Percentiles rank a stretch among this genome's conserved stretches.
Conservation (phyloP, 1,140 invertebrate genomes). For the Diplogasteroides magnus region DNA sequence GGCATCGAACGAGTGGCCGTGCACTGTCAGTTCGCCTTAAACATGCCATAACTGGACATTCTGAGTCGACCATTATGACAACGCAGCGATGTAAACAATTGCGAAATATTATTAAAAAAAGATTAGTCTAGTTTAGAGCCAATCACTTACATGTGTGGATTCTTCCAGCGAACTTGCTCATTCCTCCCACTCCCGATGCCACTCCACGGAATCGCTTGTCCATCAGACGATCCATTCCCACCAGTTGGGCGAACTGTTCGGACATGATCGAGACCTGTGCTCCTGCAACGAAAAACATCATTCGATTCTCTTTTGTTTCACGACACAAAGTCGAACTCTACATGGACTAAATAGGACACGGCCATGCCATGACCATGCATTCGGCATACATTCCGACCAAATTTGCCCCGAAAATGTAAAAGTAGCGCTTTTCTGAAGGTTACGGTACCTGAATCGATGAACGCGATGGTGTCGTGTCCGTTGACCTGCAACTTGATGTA, state of each 20-base stretch:
- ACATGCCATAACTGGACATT: background rate
- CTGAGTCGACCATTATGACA: background rate
- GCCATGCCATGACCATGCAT: too few species aligned
- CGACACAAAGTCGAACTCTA: too few species aligned
- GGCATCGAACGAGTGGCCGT: background rate
- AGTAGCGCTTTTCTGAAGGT: background rate
- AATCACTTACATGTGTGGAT: background rate
- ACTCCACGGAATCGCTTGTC: background rate
- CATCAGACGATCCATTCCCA: background rate
- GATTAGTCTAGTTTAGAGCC: too few species aligned
- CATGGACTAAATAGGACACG: too few species aligned
- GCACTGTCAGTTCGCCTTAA: background rate
- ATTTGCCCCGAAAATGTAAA: too few species aligned
- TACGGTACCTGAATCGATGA: constrained; percentile 13
- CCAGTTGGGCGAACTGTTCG: background rate
- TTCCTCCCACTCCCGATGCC: background rate
- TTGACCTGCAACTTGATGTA: constrained; percentile 15
- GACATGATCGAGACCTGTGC: background rate
- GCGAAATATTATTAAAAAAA: background rate
- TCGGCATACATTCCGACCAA: too few species aligned
- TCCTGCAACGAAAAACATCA: background rate
- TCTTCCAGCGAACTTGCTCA: background rate
- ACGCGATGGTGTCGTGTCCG: constrained; percentile 2
- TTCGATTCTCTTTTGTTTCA: too few species aligned
- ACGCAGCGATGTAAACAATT: background rate